Percentiles rank a stretch among this genome's conserved stretches.
These are phyloP conservation scores for Hemibates koningsi DNA, from an alignment of 2,113 vertebrate species.

Conservation along the genomic window DNA sequence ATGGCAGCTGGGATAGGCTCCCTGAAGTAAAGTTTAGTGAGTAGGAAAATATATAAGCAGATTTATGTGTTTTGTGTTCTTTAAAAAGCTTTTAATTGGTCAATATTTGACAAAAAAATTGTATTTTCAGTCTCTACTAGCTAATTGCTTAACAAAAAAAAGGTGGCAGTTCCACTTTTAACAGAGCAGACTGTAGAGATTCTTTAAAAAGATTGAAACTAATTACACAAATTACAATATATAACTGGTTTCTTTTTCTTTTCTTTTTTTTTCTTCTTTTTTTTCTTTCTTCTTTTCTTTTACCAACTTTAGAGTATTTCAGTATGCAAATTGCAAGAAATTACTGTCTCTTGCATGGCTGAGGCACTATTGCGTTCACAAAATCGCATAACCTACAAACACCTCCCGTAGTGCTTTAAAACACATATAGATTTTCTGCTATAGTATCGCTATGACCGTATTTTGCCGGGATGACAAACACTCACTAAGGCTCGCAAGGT, in stretches of 20 bases:
- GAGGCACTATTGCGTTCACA: not conserved
- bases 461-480: not conserved
- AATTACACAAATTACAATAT: not conserved
- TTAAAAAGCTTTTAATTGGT: not conserved
- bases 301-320: not conserved
- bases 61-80: not conserved
- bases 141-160: not conserved
- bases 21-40: not conserved
- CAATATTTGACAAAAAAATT: not conserved
- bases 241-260: not conserved
- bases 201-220: not conserved
- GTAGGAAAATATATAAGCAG: not conserved
- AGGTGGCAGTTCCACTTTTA: not conserved
- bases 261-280: not conserved
- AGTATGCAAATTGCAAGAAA: not conserved
- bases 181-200: not conserved
- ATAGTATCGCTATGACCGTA: not conserved
- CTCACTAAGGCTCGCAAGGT: not conserved
- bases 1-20: not conserved
- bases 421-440: not conserved
- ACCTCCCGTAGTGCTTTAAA: not conserved
- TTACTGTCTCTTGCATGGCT: not conserved
- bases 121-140: not conserved
- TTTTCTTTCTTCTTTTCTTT: not conserved
- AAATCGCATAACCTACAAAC: not conserved